Conservation (phyloP, 2,797 vertebrate genomes). For the Tangara arthus region DNA sequence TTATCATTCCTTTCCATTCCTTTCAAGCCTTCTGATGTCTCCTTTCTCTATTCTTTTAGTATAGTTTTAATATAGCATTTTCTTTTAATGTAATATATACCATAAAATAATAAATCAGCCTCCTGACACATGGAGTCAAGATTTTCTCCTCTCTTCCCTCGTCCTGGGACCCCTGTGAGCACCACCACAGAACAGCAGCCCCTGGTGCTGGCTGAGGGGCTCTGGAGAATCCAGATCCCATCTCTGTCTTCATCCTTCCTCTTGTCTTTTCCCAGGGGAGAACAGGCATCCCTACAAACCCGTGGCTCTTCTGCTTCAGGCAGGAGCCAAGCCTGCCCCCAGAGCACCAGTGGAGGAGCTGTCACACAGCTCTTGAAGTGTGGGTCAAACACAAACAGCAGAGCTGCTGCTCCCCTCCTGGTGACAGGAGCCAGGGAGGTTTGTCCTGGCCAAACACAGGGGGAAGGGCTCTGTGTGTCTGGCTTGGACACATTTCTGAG, state of each 20-base stretch:
- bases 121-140: too few species aligned
- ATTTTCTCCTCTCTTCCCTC: too few species aligned
- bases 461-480: background rate
- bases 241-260: background rate
- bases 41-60: too few species aligned
- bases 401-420: background rate
- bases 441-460: background rate
- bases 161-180: too few species aligned
- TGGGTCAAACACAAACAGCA: background rate
- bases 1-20: too few species aligned
- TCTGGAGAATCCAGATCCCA: background rate
- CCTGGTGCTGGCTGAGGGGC: background rate
- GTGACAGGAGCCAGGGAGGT: background rate
- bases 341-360: background rate
- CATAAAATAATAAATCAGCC: too few species aligned
- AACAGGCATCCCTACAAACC: background rate
- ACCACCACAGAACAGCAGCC: background rate
- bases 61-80: too few species aligned
- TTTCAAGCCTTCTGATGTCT: too few species aligned
- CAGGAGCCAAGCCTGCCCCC: background rate
- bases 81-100: too few species aligned
- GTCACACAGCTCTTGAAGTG: background rate
- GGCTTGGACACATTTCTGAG: background rate
- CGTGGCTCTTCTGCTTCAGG: accelerated
- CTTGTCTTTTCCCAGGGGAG: background rate